Evolutionary conservation across 2,797 vertebrate species (phyloP), one percentile per base, ranked within the genome.

Genomic region (Thalassophryne amazonica): DNA sequence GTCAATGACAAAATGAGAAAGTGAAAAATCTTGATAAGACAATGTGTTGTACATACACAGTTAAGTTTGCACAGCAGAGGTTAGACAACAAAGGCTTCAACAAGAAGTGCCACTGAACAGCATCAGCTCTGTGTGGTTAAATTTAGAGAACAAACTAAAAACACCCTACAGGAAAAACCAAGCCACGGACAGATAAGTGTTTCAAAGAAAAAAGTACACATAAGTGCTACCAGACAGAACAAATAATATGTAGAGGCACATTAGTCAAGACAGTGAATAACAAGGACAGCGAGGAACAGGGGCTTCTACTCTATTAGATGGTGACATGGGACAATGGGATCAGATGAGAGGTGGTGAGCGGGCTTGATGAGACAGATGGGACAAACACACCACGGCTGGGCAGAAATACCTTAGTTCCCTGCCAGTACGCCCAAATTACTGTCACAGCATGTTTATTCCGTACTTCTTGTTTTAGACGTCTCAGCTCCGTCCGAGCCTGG

Each of bases 341-440:
- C 32, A 31, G 37, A 55, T 4, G 32, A 64, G 69, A 70, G 18
- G 24, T 4, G 56, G 53, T 32, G 48, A 45, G 65, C 51, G 48
- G 45, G 55, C 45, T 43, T 21, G 64, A 71, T 67, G 63, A 68
- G 73, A 73, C 71, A 79, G 64, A 62, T 50, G 67, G 51, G 73
- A 84, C 51, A 73, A 25, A 80, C 57, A 78, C 67, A 73, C 74
- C 51, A 50, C 29, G 7, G 50, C 76, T 63, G 54, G 40, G 56
- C 61, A 60, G 35, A 91, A 93, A 91, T 98, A 99, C 97, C 97
- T 99, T 93, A 52, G 91, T 93, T 94, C 95, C 97, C 92, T 95
- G 95, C 97, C 97, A 98, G 94, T 87, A 96, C 81, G 95, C 94
- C 96, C 96, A 98, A 90, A 99, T 96, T 91, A 98, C 92, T 88